Percentiles rank a stretch among this genome's conserved stretches.
Evolutionary conservation across 2,797 vertebrate genomes (phyloP).

Genomic region (Sorex maritimensis): DNA sequence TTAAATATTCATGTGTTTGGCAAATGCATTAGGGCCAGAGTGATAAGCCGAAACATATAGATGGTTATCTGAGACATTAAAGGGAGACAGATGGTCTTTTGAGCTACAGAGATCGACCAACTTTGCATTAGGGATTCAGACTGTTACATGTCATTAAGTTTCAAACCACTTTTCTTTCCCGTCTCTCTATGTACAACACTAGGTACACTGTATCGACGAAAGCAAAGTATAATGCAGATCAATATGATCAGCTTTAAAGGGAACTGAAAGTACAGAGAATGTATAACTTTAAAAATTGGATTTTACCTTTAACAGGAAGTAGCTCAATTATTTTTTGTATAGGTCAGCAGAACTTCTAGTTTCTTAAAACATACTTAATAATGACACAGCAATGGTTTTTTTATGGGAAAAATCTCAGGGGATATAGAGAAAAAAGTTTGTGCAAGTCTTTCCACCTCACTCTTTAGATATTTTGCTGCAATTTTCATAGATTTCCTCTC

Average conservation of each 20-base stretch:
- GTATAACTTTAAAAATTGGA: slow-evolving; percentile 70
- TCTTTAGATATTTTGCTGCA: neutral
- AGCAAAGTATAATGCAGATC: slow-evolving; percentile 86
- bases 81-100: slow-evolving; percentile 87
- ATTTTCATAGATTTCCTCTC: neutral
- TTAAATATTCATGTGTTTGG: slow-evolving; percentile 91
- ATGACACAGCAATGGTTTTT: neutral
- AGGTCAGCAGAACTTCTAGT: slow-evolving; percentile 24
- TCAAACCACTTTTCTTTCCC: slow-evolving; percentile 84
- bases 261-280: slow-evolving; percentile 78
- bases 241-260: slow-evolving; percentile 86
- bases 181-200: slow-evolving; percentile 76
- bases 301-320: slow-evolving; percentile 73
- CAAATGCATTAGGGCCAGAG: slow-evolving; percentile 89
- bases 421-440: neutral
- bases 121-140: slow-evolving; percentile 89
- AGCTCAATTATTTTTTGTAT: slow-evolving; percentile 73
- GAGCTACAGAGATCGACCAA: slow-evolving; percentile 86
- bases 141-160: slow-evolving; percentile 88
- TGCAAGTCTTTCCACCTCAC: neutral
- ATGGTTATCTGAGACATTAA: slow-evolving; percentile 89
- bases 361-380: slow-evolving; percentile 54
- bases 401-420: neutral
- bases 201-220: slow-evolving; percentile 81
- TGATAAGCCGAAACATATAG: slow-evolving; percentile 89